Conservation (phyloP, 2,888 invertebrate species). For the Chaetogeoica ovagalla region DNA sequence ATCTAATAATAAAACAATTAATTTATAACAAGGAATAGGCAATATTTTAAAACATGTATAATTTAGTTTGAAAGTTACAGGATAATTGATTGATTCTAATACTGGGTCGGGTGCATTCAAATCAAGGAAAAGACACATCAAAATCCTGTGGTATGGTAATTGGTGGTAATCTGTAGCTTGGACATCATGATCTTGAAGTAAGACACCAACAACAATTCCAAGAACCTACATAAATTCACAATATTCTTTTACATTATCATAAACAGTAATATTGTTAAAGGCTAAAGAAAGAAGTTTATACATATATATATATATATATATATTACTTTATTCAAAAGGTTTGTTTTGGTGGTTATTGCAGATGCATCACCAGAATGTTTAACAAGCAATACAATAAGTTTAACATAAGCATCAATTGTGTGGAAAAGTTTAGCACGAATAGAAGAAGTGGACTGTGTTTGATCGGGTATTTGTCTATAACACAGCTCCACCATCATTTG, state of each 20-base stretch:
- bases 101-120: constrained; percentile 92
- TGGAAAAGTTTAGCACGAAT: constrained; percentile 87
- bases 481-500: constrained; percentile 96
- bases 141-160: constrained; percentile 94
- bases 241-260: constrained; percentile 13
- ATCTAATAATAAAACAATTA: constrained; percentile 62
- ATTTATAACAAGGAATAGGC: constrained; percentile 19
- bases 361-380: constrained; percentile 88
- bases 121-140: constrained; percentile 95
- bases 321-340: constrained; percentile 89
- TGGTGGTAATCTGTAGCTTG: constrained; percentile 91
- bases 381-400: constrained; percentile 90
- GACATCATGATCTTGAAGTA: constrained; percentile 94
- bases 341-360: constrained; percentile 94
- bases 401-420: constrained; percentile 92
- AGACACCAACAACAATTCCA: constrained; percentile 92
- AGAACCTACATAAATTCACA: constrained; percentile 63
- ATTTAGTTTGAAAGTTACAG: constrained; percentile 6
- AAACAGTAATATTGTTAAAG: not conserved
- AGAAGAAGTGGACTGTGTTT: constrained; percentile 64
- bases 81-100: constrained; percentile 91
- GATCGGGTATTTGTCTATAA: constrained; percentile 80
- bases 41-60: not conserved
- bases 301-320: no score
- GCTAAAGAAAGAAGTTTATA: constrained; percentile 65